Percentiles rank a stretch among this genome's conserved stretches.
phyloP scores from a whole-genome alignment of 2,113 vertebrate genomes.

The Cepphus grylle region DNA sequence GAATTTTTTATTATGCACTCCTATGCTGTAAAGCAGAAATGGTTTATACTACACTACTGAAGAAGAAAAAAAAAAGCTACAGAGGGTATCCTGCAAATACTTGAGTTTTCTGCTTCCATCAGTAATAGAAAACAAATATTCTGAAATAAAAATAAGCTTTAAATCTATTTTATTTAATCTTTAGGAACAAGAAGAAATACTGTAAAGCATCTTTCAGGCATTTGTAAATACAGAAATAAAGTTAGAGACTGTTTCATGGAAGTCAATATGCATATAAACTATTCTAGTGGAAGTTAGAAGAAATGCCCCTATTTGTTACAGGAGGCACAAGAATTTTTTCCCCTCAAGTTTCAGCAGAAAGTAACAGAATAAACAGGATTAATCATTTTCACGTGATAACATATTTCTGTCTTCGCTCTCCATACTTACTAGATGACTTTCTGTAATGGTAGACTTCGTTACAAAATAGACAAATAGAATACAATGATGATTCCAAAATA shows the following conservation, averaged over 20 bases:
- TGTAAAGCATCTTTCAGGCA: not conserved
- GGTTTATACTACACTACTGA: not conserved
- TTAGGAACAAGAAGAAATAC: not conserved
- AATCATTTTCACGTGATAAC: constrained; percentile 19
- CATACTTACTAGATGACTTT: not conserved
- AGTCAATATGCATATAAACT: constrained; percentile 24
- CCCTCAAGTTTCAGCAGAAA: constrained; percentile 32
- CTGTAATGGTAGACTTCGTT: not conserved
- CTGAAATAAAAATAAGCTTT: not conserved
- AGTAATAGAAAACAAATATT: not conserved
- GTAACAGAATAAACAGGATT: not conserved
- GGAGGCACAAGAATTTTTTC: not conserved
- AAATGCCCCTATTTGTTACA: not conserved
- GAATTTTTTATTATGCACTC: constrained; percentile 27
- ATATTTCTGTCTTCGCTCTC: not conserved
- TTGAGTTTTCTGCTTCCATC: not conserved
- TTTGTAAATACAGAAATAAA: constrained; percentile 38
- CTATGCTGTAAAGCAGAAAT: constrained; percentile 10
- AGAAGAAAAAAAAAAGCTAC: not conserved
- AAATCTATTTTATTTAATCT: not conserved
- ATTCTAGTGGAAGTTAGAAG: constrained; percentile 26
- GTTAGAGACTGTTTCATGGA: not conserved
- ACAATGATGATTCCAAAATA: not conserved
- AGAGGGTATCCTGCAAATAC: not conserved
- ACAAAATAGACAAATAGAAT: not conserved